Evolutionary conservation across 2,888 invertebrate species (phyloP), one percentile per base, ranked within the genome.

Genomic region (Melanostoma mellinum): DNA sequence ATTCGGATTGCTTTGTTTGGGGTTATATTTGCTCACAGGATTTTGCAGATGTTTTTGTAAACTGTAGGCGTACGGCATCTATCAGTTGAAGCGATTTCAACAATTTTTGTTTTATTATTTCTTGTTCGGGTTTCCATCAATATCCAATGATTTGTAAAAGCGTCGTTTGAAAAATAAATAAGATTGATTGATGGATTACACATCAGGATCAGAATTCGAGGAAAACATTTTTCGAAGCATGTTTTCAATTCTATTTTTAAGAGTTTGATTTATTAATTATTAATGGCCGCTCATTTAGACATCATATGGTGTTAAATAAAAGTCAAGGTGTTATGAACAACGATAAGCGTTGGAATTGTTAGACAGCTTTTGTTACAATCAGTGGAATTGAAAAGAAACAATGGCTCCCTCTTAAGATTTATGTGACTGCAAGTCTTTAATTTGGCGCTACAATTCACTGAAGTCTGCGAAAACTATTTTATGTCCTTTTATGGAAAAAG

Each of bases 171-270:
- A 50, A 55, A 63, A 65, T 36, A 46, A n/a, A 35, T 63, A 8
- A 53, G 20, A 65, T 73, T 79, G 84, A 84, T 84, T 79, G 84
- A 84, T 84, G 65, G 71, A 74, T 79, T 84, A 61, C 32, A 50
- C 20, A 20, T 30, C 4, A 6, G 60, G 60, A 4, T 6, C 8
- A 6, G 38, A 0, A 46, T 67, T 61, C n/a, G 30, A 33, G 33
- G 8, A 10, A n/a, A 30, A 40, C 10, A 67, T 74, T 46, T 73
- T 80, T 67, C 33, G 53, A 56, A 48, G 61, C n/a, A 38, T 50
- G 20, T 42, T 52, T 68, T 33, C 6, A 38, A 52, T 55, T 48
- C 9, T 56, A 61, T 73, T 73, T 68, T 58, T 46, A 65, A 46
- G n/a, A 65, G 40, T 69, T 71, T 81, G 76, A 77, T 77, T 81